Evolutionary conservation across 2,113 vertebrate genomes (phyloP).

Genomic region (Vombatus ursinus): DNA sequence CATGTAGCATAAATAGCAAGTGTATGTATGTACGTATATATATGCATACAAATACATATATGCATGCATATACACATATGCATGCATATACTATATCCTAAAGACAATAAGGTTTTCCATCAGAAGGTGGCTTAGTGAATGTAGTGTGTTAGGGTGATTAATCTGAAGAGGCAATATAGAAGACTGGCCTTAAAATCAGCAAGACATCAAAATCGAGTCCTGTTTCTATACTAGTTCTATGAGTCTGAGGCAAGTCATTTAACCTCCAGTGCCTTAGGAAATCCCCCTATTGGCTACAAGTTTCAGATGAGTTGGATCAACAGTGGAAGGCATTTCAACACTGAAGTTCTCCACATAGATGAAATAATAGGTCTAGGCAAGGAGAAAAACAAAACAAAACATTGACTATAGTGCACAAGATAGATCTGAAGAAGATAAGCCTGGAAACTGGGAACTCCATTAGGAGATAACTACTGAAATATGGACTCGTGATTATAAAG

Average conservation of each 20-base stretch:
- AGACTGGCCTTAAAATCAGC: not conserved
- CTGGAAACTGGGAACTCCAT: not conserved
- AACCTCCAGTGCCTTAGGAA: not conserved
- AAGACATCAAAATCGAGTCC: not conserved
- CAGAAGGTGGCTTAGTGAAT: not conserved
- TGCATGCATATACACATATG: too few relatives aligned
- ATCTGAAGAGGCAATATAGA: not conserved
- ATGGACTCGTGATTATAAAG: not conserved
- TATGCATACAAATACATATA: too few relatives aligned
- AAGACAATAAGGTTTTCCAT: not conserved
- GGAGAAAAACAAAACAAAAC: not conserved
- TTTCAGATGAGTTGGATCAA: not conserved
- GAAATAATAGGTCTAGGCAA: not conserved
- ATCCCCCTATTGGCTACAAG: not conserved
- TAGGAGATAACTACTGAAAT: not conserved
- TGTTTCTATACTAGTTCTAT: not conserved
- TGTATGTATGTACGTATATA: too few relatives aligned
- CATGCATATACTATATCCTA: not conserved
- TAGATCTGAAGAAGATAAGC: not conserved
- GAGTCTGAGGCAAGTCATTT: not conserved
- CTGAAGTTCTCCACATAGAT: not conserved
- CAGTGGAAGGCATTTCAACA: not conserved
- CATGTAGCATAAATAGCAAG: not conserved
- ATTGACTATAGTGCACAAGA: not conserved
- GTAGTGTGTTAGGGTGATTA: not conserved